Conservation (phyloP, 23 tunicate genomes). For the Halocynthia roretzi region DNA sequence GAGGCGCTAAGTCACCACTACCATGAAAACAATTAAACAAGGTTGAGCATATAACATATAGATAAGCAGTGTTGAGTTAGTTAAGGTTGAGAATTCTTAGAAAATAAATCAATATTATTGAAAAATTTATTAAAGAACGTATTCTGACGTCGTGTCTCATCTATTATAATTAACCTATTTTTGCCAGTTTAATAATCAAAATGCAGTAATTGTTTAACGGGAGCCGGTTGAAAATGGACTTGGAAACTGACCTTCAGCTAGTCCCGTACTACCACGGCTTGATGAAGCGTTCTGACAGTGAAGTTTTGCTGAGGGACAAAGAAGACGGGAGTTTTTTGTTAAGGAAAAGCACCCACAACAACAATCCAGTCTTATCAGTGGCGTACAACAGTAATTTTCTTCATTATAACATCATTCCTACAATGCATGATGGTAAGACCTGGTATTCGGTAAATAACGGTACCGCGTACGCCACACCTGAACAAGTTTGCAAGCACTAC, state of each 20-base stretch:
- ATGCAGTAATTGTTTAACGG: too few relatives aligned
- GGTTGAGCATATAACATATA: too few relatives aligned
- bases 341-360: conserved; percentile 36
- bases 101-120: too few relatives aligned
- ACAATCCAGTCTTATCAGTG: conserved; percentile 42
- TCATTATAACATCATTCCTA: conserved; percentile 38
- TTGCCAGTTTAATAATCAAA: too few relatives aligned
- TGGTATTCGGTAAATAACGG: conserved; percentile 45
- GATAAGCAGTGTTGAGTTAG: too few relatives aligned
- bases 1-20: too few relatives aligned
- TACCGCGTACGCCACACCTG: conserved; percentile 16
- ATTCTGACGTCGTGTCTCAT: too few relatives aligned
- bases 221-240: background rate
- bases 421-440: conserved; percentile 7
- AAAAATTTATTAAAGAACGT: too few relatives aligned
- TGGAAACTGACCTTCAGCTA: background rate
- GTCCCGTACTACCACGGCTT: conserved; percentile 43
- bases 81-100: too few relatives aligned
- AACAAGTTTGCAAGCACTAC: conserved; percentile 63
- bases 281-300: conserved; percentile 32
- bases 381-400: conserved; percentile 26
- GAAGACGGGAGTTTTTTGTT: conserved; percentile 48
- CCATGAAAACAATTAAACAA: too few relatives aligned
- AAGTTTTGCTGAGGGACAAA: conserved; percentile 6
- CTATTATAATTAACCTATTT: too few relatives aligned